Evolutionary conservation across 1,140 invertebrate genomes (phyloP).

Genomic region (Drosophila parabipectinata): DNA sequence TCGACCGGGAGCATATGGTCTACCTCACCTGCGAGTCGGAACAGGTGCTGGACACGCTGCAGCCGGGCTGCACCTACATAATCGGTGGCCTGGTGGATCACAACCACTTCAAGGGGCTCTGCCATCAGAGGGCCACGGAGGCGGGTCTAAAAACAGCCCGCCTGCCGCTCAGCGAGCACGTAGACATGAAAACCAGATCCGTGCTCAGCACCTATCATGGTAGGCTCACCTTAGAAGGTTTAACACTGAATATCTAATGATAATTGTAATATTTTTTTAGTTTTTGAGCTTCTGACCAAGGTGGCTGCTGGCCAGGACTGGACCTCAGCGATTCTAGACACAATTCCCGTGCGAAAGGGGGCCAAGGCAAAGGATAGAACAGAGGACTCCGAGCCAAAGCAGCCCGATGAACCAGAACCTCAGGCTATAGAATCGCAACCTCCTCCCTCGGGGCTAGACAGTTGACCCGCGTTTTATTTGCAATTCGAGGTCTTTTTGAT

Average conservation of each 20-base stretch:
- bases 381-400: background rate
- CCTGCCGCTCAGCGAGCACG: conserved; percentile 95
- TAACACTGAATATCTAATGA: background rate
- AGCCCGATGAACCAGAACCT: background rate
- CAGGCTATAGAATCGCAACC: background rate
- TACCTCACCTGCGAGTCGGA: conserved; percentile 98
- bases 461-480: conserved; percentile 19
- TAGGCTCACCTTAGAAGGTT: conserved; percentile 64
- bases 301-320: conserved; percentile 92
- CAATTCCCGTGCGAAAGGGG: conserved; percentile 91
- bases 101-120: conserved; percentile 97
- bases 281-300: conserved; percentile 95
- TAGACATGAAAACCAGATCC: conserved; percentile 96
- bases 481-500: conserved; percentile 51
- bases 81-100: conserved; percentile 99
- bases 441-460: background rate
- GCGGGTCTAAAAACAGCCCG: conserved; percentile 92
- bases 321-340: conserved; percentile 93
- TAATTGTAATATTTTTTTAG: conserved; percentile 85
- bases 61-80: conserved; percentile 93
- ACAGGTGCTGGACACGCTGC: conserved; percentile 91
- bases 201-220: conserved; percentile 98
- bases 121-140: conserved; percentile 91
- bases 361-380: conserved; percentile 84
- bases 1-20: conserved; percentile 88